These are phyloP conservation scores for Ariopsis seemanni DNA, from an alignment of 2,113 vertebrate genomes.

Conservation along the genomic window DNA sequence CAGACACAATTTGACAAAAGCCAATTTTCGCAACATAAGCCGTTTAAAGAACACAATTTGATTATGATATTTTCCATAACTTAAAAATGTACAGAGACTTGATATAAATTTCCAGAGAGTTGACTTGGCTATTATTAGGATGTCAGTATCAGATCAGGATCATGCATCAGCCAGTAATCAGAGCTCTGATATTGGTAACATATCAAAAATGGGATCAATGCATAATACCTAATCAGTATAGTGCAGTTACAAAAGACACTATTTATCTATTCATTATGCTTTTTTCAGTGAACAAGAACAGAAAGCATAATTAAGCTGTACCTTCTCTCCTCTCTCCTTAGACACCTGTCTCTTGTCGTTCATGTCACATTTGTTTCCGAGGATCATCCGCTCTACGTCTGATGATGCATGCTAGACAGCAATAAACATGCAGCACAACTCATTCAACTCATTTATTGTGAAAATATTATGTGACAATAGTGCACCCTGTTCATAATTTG, in stretches of 20 bases:
- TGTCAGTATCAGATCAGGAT: not conserved
- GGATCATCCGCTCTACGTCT: conserved; percentile 95
- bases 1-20: not conserved
- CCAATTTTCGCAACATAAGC: not conserved
- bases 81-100: not conserved
- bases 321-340: conserved; percentile 95
- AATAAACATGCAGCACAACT: not conserved
- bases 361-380: conserved; percentile 98
- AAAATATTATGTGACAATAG: not conserved
- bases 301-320: conserved; percentile 58
- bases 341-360: conserved; percentile 96
- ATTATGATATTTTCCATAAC: not conserved
- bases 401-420: conserved; percentile 88
- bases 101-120: not conserved
- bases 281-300: not conserved
- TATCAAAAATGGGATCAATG: not conserved
- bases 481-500: not conserved
- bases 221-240: not conserved
- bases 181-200: not conserved
- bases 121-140: not conserved
- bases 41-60: not conserved
- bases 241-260: not conserved
- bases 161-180: not conserved
- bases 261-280: not conserved
- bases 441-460: not conserved